Percentiles rank a stretch among this genome's conserved stretches.
Evolutionary conservation across 1,140 invertebrate genomes (phyloP).

Genomic region (Pogonus chalceus): DNA sequence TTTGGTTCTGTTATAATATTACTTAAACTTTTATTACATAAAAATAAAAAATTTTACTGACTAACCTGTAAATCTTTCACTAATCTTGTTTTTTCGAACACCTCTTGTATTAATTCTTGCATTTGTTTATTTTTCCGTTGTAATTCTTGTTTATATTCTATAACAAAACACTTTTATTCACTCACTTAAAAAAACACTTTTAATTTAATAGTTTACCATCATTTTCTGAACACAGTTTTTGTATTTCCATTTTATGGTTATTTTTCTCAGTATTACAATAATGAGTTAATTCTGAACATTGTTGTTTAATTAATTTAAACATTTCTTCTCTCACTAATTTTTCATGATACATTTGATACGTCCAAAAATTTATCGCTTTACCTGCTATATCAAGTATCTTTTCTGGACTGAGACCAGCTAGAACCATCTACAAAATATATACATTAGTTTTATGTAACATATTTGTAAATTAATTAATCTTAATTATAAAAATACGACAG

Average conservation of each 20-base stretch:
- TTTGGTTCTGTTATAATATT: constrained; percentile 2
- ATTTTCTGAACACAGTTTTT: constrained; percentile 1
- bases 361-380: constrained; percentile 17
- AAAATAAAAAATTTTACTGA: background rate
- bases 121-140: constrained; percentile 6
- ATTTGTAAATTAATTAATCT: background rate
- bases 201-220: constrained; percentile 10
- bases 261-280: constrained; percentile 3
- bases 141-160: constrained; percentile 13
- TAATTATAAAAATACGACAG: background rate
- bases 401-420: constrained; percentile 17
- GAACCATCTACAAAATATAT: constrained; percentile 12
- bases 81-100: constrained; percentile 10
- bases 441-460: background rate
- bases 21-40: constrained; percentile 1
- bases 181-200: background rate
- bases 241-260: constrained; percentile 11
- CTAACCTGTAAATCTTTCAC: constrained; percentile 14
- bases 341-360: constrained; percentile 15
- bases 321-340: constrained; percentile 7
- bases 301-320: constrained; percentile 7
- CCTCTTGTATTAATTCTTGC: constrained; percentile 12
- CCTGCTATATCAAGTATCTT: constrained; percentile 14
- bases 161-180: background rate
- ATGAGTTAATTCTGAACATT: constrained; percentile 4